phyloP scores from a whole-genome alignment of 1,140 invertebrate genomes.

The Diprion similis region DNA sequence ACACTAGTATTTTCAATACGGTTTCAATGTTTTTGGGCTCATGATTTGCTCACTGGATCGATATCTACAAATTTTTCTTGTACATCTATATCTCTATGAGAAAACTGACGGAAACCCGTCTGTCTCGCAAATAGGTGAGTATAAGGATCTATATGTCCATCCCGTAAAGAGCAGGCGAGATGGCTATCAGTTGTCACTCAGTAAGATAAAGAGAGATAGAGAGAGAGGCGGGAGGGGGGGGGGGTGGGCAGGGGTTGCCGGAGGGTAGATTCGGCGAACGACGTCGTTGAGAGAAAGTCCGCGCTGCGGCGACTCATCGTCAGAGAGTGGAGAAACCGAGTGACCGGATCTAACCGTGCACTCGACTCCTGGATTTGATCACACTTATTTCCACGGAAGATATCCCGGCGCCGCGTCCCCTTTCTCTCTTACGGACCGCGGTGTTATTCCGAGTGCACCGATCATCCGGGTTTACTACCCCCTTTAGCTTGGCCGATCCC shows the following conservation, averaged over 20 bases:
- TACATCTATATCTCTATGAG: too few relatives aligned
- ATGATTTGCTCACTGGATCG: too few relatives aligned
- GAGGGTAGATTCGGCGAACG: not conserved
- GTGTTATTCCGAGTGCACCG: too few relatives aligned
- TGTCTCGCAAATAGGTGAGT: too few relatives aligned
- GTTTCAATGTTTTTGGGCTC: too few relatives aligned
- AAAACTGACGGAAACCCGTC: too few relatives aligned
- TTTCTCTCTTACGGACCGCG: too few relatives aligned
- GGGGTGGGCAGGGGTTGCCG: not conserved
- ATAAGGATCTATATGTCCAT: too few relatives aligned
- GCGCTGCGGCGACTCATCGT: slow-evolving; percentile 36
- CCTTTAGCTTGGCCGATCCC: too few relatives aligned
- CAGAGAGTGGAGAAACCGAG: slow-evolving; percentile 25
- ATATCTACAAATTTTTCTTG: too few relatives aligned
- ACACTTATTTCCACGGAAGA: not conserved
- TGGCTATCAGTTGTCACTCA: not conserved
- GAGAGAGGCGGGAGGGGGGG: not conserved
- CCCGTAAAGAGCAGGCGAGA: not conserved
- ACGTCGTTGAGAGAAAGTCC: not conserved
- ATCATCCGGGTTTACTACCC: too few relatives aligned
- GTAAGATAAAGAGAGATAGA: not conserved
- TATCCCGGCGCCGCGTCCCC: not conserved
- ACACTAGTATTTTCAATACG: too few relatives aligned
- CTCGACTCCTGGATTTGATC: slow-evolving; percentile 27
- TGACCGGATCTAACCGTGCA: slow-evolving; percentile 15